phyloP scores from a whole-genome alignment of 1,140 invertebrate genomes.

The Cherax quadricarinatus region DNA sequence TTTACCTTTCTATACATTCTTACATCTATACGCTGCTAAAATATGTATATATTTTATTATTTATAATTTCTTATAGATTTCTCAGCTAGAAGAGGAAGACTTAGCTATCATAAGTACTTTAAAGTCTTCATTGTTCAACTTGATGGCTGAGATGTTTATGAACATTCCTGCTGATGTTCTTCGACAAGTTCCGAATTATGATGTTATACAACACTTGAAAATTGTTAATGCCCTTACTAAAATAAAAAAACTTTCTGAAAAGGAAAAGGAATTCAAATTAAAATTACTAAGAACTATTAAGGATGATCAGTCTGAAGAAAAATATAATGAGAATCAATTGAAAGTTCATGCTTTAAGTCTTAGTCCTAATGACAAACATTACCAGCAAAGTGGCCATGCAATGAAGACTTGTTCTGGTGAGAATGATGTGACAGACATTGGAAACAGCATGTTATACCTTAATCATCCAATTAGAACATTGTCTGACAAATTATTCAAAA shows the following conservation, averaged over 20 bases:
- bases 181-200: conserved; percentile 36
- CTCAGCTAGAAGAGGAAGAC: conserved; percentile 54
- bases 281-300: not conserved
- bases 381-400: not conserved
- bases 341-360: conserved; percentile 5
- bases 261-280: not conserved
- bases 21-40: no score
- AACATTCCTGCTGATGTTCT: conserved; percentile 28
- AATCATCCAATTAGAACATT: not conserved
- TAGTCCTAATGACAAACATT: conserved; percentile 42
- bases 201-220: conserved; percentile 49
- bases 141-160: conserved; percentile 50
- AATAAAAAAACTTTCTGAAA: conserved; percentile 29
- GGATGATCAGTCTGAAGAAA: not conserved
- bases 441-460: not conserved
- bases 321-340: not conserved
- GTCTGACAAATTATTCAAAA: not conserved
- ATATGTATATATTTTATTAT: not conserved
- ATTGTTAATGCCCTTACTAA: conserved; percentile 54
- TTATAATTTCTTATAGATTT: conserved; percentile 21
- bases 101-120: conserved; percentile 20
- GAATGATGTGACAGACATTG: not conserved
- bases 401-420: not conserved
- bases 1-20: no score
- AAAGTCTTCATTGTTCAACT: conserved; percentile 19